Evolutionary conservation across 1,140 invertebrate species (phyloP).

Genomic region (Oppia nitens): DNA sequence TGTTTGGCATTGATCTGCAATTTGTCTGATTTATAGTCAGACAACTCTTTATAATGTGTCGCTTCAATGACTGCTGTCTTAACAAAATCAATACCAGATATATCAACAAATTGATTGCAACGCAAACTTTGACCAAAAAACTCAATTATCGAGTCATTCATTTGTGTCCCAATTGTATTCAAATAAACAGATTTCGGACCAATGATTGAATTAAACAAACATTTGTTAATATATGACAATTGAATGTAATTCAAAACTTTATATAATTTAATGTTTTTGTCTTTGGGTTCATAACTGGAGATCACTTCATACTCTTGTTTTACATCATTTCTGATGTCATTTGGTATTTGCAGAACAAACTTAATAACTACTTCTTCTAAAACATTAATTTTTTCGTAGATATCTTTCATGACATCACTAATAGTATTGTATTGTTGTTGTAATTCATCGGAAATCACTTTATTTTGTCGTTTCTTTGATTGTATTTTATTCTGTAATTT

Average conservation of each 20-base stretch:
- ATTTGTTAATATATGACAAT: constrained; percentile 12
- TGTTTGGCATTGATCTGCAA: background rate
- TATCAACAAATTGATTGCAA: background rate
- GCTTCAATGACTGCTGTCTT: constrained; percentile 14
- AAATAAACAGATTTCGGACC: constrained; percentile 9
- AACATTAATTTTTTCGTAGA: background rate
- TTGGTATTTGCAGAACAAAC: constrained; percentile 5
- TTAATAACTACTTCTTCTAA: constrained; percentile 8
- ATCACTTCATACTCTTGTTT: constrained; percentile 1
- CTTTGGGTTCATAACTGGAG: background rate
- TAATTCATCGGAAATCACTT: background rate
- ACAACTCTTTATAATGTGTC: background rate
- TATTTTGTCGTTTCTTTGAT: background rate
- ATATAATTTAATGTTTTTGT: background rate
- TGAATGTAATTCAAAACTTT: constrained; percentile 2
- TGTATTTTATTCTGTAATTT: background rate
- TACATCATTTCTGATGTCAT: background rate
- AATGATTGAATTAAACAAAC: constrained; percentile 5
- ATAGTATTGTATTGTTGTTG: background rate
- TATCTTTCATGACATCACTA: background rate
- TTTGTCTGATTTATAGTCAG: background rate
- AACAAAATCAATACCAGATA: constrained; percentile 14
- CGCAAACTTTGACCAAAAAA: background rate
- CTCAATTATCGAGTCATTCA: background rate
- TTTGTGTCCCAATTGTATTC: background rate